Base-by-base conservation (phyloP, 2,888 invertebrate genomes). In the Lottia gigantea region DNA sequence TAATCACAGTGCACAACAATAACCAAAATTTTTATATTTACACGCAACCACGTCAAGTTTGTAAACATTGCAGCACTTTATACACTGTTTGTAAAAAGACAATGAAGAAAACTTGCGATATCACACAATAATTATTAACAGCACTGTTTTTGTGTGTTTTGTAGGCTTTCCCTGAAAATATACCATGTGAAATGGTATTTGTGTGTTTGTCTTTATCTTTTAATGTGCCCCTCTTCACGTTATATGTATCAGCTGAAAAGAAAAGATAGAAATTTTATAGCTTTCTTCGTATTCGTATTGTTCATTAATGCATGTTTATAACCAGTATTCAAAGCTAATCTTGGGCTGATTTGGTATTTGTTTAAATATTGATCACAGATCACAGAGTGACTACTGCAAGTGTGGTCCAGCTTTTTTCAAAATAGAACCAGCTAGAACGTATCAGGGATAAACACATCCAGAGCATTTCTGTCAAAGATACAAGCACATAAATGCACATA, bases 241-340 rank as follows among this genome's bases (percentile, higher is more conserved):
- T 55, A 23, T 55, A 55, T 19, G 55, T 55, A 55, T 55, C 55
- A 55, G 55, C 55, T 55, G 23, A 55, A 55, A 55, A 8, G 2
- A 49, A 55, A 19, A 11, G 3, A 55, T 23, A 19, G 23, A 8
- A 23, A 55, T 3, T 55, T 8, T 55, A 12, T 19, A 15, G 8
- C 15, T 55, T 19, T 14, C 8, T 11, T n/a, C n/a, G n/a, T n/a
- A n/a, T n/a, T n/a, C n/a, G n/a, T n/a, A n/a, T n/a, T n/a, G n/a
- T n/a, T n/a, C n/a, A n/a, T n/a, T n/a, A n/a, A n/a, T n/a, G n/a
- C n/a, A n/a, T n/a, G n/a, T n/a, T n/a, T n/a, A n/a, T n/a, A n/a
- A n/a, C n/a, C n/a, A n/a, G n/a, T n/a, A n/a, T n/a, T n/a, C n/a
- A n/a, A n/a, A n/a, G n/a, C n/a, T n/a, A n/a, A n/a, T n/a, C n/a